Evolutionary conservation across 2,797 vertebrate genomes (phyloP).

Genomic region (Champsocephalus esox): DNA sequence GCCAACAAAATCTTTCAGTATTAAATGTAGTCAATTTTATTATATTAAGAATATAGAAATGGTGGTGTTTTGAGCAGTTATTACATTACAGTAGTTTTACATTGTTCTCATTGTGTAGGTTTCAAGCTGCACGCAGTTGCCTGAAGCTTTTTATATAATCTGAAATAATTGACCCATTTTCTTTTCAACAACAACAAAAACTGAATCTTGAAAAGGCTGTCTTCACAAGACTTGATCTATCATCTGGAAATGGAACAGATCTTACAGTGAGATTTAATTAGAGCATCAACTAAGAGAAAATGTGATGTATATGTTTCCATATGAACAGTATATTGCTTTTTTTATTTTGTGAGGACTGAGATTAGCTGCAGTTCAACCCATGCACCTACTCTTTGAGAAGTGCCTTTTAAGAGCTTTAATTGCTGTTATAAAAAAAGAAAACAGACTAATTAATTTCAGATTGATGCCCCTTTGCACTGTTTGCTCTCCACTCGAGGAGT

Average conservation of each 20-base stretch:
- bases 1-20: no score
- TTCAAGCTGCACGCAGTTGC: conserved; percentile 17
- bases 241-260: conserved; percentile 24
- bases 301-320: not conserved
- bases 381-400: conserved; percentile 5
- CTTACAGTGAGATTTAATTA: conserved; percentile 37
- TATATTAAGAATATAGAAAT: no score
- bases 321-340: not conserved
- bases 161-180: conserved; percentile 56
- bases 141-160: conserved; percentile 40
- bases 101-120: conserved; percentile 3
- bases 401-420: conserved; percentile 38
- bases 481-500: conserved; percentile 27
- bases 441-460: conserved; percentile 34
- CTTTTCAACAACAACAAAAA: conserved; percentile 50
- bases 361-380: conserved; percentile 5
- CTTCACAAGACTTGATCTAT: conserved; percentile 32
- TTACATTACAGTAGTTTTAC: no score
- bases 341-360: not conserved
- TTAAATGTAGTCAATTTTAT: no score
- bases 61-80: no score
- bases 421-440: conserved; percentile 47
- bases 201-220: conserved; percentile 51
- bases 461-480: conserved; percentile 17
- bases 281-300: conserved; percentile 26